Evolutionary conservation across 92 coral and sea anemone genomes (phyloP).

Genomic region (Scolanthus callimorphus): DNA sequence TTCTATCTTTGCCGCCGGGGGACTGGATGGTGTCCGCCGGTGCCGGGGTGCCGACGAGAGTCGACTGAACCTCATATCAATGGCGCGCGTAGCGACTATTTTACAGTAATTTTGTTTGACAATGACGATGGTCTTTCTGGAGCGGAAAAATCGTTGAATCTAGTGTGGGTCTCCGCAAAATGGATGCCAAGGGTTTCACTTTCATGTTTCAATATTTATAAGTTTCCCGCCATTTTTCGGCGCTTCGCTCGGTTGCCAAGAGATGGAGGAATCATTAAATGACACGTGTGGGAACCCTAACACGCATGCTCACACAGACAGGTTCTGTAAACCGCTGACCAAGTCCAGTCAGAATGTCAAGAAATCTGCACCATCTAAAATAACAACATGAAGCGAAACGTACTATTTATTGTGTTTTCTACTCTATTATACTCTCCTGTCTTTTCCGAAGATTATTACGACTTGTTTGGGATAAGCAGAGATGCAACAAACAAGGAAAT

Average conservation of each 20-base stretch:
- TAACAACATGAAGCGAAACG: conserved; percentile 59
- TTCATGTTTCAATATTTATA: background rate
- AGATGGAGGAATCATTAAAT: conserved; percentile 62
- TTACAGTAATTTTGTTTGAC: no score
- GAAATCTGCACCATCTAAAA: background rate
- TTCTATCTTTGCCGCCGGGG: no score
- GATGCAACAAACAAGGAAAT: conserved; percentile 94
- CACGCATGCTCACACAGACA: conserved; percentile 36
- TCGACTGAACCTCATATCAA: no score
- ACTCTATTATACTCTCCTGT: conserved; percentile 68
- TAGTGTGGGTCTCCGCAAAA: no score
- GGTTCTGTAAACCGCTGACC: conserved; percentile 19
- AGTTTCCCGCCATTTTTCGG: conserved; percentile 37
- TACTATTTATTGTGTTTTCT: conserved; percentile 77
- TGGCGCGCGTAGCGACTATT: no score
- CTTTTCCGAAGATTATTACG: conserved; percentile 85
- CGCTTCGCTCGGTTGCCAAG: conserved; percentile 19
- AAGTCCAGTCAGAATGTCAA: conserved; percentile 3
- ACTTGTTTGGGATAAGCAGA: conserved; percentile 83
- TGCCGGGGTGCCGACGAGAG: no score
- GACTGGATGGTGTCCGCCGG: no score
- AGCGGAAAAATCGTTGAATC: no score
- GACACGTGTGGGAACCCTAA: conserved; percentile 46
- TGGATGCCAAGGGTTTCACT: no score
- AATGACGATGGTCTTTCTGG: no score